Conservation (phyloP, 2,888 invertebrate species). For the Patella ulyssiponensis region DNA sequence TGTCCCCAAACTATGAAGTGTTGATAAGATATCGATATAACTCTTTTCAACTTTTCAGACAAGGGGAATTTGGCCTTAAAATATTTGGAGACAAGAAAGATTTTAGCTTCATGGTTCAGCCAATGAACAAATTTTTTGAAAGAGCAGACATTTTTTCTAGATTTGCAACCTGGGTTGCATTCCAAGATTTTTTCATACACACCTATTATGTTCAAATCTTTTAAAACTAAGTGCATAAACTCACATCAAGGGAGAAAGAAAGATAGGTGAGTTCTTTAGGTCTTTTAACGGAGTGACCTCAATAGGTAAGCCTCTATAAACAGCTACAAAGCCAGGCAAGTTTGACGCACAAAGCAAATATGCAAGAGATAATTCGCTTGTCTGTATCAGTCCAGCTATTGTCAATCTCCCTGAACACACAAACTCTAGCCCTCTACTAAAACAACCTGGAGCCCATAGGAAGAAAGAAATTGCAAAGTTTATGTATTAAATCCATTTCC, state of each 20-base stretch:
- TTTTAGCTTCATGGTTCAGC: too few relatives aligned
- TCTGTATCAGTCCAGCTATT: constrained; percentile 15
- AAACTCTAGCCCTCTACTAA: constrained; percentile 18
- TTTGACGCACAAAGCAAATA: constrained; percentile 25
- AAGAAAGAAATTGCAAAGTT: background rate
- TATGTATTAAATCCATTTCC: background rate
- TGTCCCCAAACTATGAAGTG: too few relatives aligned
- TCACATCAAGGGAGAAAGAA: constrained; percentile 14
- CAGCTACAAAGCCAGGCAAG: constrained; percentile 19
- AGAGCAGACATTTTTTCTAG: too few relatives aligned
- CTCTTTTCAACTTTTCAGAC: too few relatives aligned
- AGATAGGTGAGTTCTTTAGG: constrained; percentile 6
- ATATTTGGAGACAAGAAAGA: too few relatives aligned
- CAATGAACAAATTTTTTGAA: too few relatives aligned
- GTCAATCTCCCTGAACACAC: background rate
- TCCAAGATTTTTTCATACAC: background rate
- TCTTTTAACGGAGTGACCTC: constrained; percentile 17
- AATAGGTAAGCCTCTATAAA: constrained; percentile 34
- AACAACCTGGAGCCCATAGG: constrained; percentile 8
- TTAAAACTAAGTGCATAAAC: too few relatives aligned
- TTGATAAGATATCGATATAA: too few relatives aligned
- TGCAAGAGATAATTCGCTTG: constrained; percentile 31
- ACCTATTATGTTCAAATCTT: too few relatives aligned
- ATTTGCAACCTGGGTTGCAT: too few relatives aligned
- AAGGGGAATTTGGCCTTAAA: too few relatives aligned